phyloP scores from a whole-genome alignment of 2,113 vertebrate genomes.

The Collichthys lucidus region DNA sequence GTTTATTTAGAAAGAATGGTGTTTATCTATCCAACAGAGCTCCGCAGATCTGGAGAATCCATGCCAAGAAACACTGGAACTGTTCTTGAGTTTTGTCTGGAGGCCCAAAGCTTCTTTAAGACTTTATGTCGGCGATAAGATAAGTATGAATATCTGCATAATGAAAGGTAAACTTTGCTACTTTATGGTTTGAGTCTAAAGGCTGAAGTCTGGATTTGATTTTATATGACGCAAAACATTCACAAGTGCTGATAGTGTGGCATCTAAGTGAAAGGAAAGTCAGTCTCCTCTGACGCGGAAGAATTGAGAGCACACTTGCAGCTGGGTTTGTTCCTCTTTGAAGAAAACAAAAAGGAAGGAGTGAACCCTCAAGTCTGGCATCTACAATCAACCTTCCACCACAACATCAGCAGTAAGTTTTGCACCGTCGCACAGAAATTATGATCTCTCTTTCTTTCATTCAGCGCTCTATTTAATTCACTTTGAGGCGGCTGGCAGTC shows the following conservation, averaged over 20 bases:
- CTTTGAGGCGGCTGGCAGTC: neutral
- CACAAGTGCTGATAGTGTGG: neutral
- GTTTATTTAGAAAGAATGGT: neutral
- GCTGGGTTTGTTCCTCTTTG: neutral
- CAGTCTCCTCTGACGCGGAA: neutral
- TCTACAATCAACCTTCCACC: neutral
- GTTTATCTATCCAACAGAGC: neutral
- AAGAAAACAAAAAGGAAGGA: neutral
- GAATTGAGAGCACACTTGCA: neutral
- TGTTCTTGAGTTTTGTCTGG: neutral
- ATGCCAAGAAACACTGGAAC: neutral
- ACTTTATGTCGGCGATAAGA: neutral
- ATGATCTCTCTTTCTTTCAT: neutral
- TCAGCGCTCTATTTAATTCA: neutral
- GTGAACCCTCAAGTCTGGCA: neutral
- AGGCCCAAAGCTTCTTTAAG: neutral
- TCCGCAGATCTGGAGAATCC: neutral
- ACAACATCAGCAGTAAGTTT: neutral
- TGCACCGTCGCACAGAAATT: neutral
- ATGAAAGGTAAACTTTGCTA: neutral
- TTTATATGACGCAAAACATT: neutral
- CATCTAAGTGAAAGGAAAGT: neutral
- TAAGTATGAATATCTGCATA: neutral
- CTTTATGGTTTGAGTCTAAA: constrained; percentile 20
- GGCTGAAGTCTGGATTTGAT: constrained; percentile 9